phyloP scores from a whole-genome alignment of 1,140 invertebrate genomes.

The Contarinia nasturtii region DNA sequence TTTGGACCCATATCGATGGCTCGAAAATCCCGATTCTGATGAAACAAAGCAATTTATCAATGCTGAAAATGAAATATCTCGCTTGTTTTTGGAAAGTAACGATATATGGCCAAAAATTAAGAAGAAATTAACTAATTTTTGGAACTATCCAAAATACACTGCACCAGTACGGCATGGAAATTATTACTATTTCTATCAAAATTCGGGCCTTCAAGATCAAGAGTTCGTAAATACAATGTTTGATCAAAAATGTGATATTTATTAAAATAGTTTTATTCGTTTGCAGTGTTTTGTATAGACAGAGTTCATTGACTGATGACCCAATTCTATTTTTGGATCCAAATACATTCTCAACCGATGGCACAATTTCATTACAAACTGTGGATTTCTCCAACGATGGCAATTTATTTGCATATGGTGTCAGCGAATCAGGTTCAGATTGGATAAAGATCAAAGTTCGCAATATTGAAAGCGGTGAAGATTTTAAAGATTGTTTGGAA shows the following conservation, averaged over 20 bases:
- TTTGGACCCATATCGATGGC: constrained; percentile 84
- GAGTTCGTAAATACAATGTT: no score
- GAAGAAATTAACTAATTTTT: constrained; percentile 65
- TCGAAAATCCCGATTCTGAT: constrained; percentile 84
- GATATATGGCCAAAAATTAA: constrained; percentile 47
- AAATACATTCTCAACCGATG: constrained; percentile 81
- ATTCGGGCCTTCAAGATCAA: constrained; percentile 89
- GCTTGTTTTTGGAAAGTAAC: constrained; percentile 63
- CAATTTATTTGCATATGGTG: constrained; percentile 70
- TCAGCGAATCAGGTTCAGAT: constrained; percentile 85
- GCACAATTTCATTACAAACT: constrained; percentile 67
- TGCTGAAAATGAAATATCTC: constrained; percentile 75
- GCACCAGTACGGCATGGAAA: constrained; percentile 66
- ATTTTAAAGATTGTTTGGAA: constrained; percentile 73
- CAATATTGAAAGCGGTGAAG: constrained; percentile 56
- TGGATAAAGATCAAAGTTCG: constrained; percentile 82
- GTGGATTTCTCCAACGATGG: constrained; percentile 83
- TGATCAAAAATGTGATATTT: neutral
- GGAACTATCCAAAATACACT: constrained; percentile 91
- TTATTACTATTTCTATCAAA: constrained; percentile 84
- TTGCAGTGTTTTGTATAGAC: constrained; percentile 77
- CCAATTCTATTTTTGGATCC: constrained; percentile 86
- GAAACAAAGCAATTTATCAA: constrained; percentile 88
- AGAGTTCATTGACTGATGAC: constrained; percentile 62
- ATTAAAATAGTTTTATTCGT: neutral